These are phyloP conservation scores for Eclectus roratus DNA, from an alignment of 2,113 vertebrate genomes.

Conservation along the genomic window DNA sequence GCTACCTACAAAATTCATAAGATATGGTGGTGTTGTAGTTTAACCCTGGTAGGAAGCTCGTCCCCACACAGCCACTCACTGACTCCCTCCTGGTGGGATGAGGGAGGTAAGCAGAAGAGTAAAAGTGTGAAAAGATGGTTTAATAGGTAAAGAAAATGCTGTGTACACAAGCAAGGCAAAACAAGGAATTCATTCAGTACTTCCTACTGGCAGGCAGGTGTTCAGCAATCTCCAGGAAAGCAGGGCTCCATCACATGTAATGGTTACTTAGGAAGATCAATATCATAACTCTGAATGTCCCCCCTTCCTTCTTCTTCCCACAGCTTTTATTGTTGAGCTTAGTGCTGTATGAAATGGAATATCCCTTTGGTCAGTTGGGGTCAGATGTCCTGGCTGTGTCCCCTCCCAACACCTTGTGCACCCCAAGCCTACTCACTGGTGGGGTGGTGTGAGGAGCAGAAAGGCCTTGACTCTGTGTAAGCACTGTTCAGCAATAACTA, in stretches of 20 bases:
- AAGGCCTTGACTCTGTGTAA: neutral
- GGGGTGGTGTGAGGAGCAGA: neutral
- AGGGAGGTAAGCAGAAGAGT: neutral
- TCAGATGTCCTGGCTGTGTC: neutral
- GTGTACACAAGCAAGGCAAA: neutral
- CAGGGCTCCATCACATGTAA: rapidly evolving
- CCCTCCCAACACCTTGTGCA: neutral
- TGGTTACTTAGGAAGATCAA: neutral
- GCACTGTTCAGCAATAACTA: neutral
- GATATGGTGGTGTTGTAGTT: neutral
- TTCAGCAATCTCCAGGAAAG: neutral
- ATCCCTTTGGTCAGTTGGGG: neutral
- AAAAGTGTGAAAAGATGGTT: neutral
- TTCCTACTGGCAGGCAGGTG: neutral
- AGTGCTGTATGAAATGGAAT: rapidly evolving
- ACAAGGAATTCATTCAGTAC: rapidly evolving
- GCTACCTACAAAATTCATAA: neutral
- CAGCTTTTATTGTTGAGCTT: neutral
- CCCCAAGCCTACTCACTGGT: neutral
- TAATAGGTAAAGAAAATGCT: neutral
- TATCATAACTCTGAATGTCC: rapidly evolving
- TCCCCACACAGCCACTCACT: neutral
- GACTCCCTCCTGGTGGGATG: rapidly evolving
- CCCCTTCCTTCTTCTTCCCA: neutral
- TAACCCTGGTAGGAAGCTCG: neutral